Evolutionary conservation across 2,113 vertebrate species (phyloP), one percentile per base, ranked within the genome.

Genomic region (Larimichthys polyactis): DNA sequence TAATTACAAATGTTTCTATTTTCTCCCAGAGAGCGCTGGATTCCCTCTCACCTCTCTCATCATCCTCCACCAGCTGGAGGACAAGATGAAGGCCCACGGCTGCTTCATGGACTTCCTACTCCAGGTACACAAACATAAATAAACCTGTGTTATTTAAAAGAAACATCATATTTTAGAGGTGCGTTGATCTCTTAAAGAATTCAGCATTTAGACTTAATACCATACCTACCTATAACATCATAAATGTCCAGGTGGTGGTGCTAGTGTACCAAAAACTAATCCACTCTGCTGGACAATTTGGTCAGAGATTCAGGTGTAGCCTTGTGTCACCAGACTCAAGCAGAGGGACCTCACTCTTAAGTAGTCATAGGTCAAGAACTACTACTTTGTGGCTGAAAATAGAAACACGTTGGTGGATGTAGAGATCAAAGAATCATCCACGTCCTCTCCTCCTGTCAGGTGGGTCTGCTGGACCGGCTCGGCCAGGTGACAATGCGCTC

Each of bases 71-170:
- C 98, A 99, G 83, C 93, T 99, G 19, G 98, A 99, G 83, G 98
- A 99, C 91, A 99, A 99, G 90, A 96, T 97, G 96, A 98, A 99
- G 91, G 98, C 98, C n/a, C 98, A 99, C 76, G 95, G 94, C 22
- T 96, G 96, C 90, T 96, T 98, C 83, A 93, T 99, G 94, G 97
- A 99, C 86, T 99, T 99, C 77, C 96, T 99, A 88, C 97, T 95
- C 55, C 96, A 99, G 83, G 98, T 99, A 84, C 76, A 27, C 11
- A 57, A n/a, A 44, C 14, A 68, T 11, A 84, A 17, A 52, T 22
- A 29, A 44, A 48, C 22, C n/a, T 27, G 3, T 20, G 16, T 49
- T 49, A 27, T 67, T 20, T 29, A 4, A 24, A 9, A 44, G 2
- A 17, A 58, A 7, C 19, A 22, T 27, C 17, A 20, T 52, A 20